Conservation (phyloP, 2,888 invertebrate genomes). For the Meteorus colon region DNA sequence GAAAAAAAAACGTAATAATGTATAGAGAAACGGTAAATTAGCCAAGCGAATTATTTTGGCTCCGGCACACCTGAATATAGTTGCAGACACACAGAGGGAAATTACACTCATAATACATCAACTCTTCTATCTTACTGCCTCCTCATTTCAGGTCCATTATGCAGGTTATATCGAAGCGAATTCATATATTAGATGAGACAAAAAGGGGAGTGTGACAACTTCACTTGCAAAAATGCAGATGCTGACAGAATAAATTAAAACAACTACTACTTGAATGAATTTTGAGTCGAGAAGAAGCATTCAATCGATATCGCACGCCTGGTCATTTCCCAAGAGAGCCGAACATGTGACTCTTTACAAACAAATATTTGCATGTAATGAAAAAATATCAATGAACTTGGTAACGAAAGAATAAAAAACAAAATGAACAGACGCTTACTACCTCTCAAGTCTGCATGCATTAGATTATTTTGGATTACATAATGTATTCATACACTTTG, state of each 20-base stretch:
- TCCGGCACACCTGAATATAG: neutral
- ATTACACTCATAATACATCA: neutral
- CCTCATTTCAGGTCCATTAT: neutral
- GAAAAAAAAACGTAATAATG: slow-evolving; percentile 20
- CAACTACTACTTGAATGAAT: no score
- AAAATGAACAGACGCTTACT: no score
- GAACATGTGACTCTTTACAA: no score
- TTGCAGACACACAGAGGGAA: neutral
- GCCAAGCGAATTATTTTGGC: neutral
- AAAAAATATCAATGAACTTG: no score
- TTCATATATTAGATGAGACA: neutral
- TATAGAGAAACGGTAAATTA: slow-evolving; percentile 7
- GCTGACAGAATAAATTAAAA: no score
- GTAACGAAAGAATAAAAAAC: no score
- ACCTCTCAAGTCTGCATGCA: neutral
- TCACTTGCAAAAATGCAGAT: no score
- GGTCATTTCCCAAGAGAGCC: no score
- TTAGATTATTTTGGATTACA: neutral
- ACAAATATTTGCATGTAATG: no score
- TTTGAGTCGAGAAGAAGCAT: no score
- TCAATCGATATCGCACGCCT: no score
- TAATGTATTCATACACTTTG: neutral
- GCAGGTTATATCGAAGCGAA: neutral
- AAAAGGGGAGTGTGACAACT: no score
- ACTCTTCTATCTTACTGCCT: neutral